Conservation (phyloP, 2,888 invertebrate genomes). For the Pterobdella sp. region DNA sequence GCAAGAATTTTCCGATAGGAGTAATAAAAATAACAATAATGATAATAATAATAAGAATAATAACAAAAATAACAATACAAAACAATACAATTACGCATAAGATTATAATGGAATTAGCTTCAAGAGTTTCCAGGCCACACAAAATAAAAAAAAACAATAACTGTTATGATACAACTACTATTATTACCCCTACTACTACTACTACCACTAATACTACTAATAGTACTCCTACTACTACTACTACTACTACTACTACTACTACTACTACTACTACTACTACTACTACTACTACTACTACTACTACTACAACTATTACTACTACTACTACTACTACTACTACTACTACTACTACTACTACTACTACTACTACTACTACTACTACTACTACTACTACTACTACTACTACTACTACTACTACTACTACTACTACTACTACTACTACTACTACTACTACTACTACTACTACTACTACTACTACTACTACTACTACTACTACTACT, state of each 20-base stretch:
- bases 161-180: neutral
- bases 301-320: slow-evolving; percentile 32
- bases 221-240: slow-evolving; percentile 33
- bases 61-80: no score
- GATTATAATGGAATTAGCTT: no score
- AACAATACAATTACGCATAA: no score
- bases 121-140: no score
- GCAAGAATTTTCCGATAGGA: no score
- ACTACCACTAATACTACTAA: slow-evolving; percentile 10
- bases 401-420: slow-evolving; percentile 33
- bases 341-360: slow-evolving; percentile 11
- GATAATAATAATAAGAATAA: no score
- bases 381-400: slow-evolving; percentile 34
- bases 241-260: slow-evolving; percentile 33
- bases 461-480: slow-evolving; percentile 36
- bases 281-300: slow-evolving; percentile 37
- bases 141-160: neutral
- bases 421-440: slow-evolving; percentile 34
- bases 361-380: slow-evolving; percentile 29
- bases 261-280: slow-evolving; percentile 36
- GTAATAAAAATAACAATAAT: no score
- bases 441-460: slow-evolving; percentile 34
- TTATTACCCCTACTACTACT: neutral
- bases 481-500: slow-evolving; percentile 33
- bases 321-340: slow-evolving; percentile 24